Percentiles rank a stretch among this genome's conserved stretches.
Evolutionary conservation across 2,888 invertebrate species (phyloP).

Genomic region (Julus scandinavius): DNA sequence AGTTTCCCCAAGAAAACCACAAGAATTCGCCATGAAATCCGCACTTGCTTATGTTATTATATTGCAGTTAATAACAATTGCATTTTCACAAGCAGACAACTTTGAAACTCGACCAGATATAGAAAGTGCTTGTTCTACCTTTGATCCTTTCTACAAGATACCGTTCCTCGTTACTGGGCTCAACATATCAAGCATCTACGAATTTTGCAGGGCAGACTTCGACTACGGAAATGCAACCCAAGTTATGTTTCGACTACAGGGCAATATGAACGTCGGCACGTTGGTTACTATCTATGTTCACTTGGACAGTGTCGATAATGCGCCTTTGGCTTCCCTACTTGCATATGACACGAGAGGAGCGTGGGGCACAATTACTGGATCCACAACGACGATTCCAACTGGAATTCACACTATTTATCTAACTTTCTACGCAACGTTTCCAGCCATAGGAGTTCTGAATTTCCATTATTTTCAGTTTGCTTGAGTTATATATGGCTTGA

Average conservation of each 20-base stretch:
- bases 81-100: background rate
- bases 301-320: conserved; percentile 4
- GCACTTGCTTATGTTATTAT: background rate
- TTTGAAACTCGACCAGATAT: background rate
- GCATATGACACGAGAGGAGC: background rate
- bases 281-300: background rate
- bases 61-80: background rate
- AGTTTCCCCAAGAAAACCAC: too few species aligned
- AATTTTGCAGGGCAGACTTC: background rate
- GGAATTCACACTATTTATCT: conserved; percentile 13
- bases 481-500: background rate
- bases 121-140: background rate
- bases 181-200: background rate
- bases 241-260: background rate
- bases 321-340: background rate
- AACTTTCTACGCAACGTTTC: background rate
- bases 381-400: background rate
- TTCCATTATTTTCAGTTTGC: background rate
- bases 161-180: background rate
- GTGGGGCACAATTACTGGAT: background rate
- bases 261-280: background rate
- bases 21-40: background rate
- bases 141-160: conserved; percentile 3
- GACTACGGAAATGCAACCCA: background rate
- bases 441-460: background rate